phyloP scores from a whole-genome alignment of 1,140 invertebrate species.

The Sitophilus oryzae region DNA sequence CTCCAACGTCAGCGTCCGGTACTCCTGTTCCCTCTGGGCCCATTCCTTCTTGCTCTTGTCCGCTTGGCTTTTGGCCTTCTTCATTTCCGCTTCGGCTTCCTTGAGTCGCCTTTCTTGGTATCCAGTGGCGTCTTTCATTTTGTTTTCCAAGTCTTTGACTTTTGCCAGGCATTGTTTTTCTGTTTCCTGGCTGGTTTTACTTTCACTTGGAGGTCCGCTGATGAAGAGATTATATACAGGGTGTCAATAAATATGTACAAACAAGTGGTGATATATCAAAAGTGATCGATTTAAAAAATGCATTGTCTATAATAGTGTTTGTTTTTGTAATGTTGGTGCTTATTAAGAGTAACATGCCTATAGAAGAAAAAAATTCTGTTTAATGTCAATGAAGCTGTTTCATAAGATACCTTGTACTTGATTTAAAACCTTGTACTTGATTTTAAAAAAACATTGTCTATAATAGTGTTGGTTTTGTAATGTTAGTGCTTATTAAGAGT shows the following conservation, averaged over 20 bases:
- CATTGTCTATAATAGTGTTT: no score
- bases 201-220: conserved; percentile 55
- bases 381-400: no score
- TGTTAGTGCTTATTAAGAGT: no score
- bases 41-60: conserved; percentile 69
- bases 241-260: conserved; percentile 4
- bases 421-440: no score
- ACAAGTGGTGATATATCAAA: not conserved
- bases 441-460: no score
- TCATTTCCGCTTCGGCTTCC: conserved; percentile 63
- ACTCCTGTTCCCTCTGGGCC: conserved; percentile 77
- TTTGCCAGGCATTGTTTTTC: conserved; percentile 58
- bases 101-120: conserved; percentile 73
- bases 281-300: no score
- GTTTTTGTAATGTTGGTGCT: no score
- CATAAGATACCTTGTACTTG: no score
- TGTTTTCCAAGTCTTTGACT: conserved; percentile 67
- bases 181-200: conserved; percentile 54
- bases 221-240: conserved; percentile 3
- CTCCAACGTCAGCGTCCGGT: conserved; percentile 75
- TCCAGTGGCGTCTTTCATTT: conserved; percentile 74
- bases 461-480: no score
- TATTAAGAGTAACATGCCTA: no score
- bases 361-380: no score
- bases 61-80: conserved; percentile 67